phyloP scores from a whole-genome alignment of 2,797 vertebrate genomes.

The Gymnoscopelus braueri region DNA sequence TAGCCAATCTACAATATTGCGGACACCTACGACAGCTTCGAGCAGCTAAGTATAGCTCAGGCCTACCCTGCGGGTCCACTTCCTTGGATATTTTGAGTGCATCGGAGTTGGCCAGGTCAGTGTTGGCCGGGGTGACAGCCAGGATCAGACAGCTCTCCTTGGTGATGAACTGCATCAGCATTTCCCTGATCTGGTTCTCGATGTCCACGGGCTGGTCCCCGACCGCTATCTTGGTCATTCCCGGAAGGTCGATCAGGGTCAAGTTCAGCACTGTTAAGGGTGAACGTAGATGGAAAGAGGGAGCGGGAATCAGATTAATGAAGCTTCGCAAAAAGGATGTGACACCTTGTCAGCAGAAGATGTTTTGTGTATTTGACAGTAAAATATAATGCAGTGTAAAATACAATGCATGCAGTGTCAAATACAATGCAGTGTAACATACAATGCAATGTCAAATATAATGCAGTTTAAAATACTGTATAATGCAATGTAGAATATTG shows the following conservation, averaged over 20 bases:
- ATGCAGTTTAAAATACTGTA: too few relatives aligned
- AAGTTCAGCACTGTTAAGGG: slow-evolving; percentile 85
- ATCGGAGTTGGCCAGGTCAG: slow-evolving; percentile 93
- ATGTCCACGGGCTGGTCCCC: slow-evolving; percentile 94
- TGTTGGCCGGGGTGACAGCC: slow-evolving; percentile 93
- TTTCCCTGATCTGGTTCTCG: slow-evolving; percentile 94
- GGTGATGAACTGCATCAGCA: slow-evolving; percentile 95
- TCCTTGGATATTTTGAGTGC: slow-evolving; percentile 96
- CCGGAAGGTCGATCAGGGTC: slow-evolving; percentile 93
- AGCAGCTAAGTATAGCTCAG: too few relatives aligned
- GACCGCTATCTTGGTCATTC: slow-evolving; percentile 95
- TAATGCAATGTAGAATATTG: too few relatives aligned
- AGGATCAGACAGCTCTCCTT: slow-evolving; percentile 93
- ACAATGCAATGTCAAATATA: too few relatives aligned
- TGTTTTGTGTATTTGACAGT: too few relatives aligned
- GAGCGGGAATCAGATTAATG: neutral
- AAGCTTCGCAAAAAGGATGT: too few relatives aligned
- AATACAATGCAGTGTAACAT: too few relatives aligned
- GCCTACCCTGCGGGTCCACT: slow-evolving; percentile 91
- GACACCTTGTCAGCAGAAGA: too few relatives aligned
- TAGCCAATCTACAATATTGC: too few relatives aligned
- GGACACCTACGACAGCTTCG: too few relatives aligned
- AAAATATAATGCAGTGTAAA: too few relatives aligned
- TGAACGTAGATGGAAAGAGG: neutral
- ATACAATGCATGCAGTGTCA: too few relatives aligned